These are phyloP conservation scores for Allobates femoralis DNA, from an alignment of 2,797 vertebrate genomes.

Conservation along the genomic window DNA sequence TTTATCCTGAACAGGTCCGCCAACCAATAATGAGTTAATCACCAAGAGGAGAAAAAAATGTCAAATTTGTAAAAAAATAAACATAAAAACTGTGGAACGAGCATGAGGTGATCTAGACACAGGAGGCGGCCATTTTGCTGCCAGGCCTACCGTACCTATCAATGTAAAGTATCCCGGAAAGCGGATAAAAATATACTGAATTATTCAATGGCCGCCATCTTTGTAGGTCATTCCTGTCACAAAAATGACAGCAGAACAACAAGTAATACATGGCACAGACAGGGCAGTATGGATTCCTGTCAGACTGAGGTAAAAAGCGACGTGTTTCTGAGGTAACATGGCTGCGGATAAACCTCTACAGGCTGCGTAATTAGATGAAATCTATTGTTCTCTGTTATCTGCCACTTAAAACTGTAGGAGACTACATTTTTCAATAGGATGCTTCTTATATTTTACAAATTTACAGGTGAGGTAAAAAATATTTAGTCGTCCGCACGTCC, in stretches of 20 bases:
- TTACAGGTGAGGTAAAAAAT: too few species aligned
- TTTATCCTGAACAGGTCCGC: not conserved
- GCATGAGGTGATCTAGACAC: not conserved
- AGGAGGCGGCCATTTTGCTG: not conserved
- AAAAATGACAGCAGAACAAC: not conserved
- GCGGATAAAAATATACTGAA: not conserved
- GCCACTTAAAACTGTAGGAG: too few species aligned
- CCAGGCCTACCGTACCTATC: not conserved
- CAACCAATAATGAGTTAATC: not conserved
- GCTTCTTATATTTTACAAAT: too few species aligned
- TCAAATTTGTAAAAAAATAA: not conserved
- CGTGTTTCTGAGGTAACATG: not conserved
- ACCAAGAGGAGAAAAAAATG: not conserved
- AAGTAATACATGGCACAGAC: not conserved
- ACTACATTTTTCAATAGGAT: too few species aligned
- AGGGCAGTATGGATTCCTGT: not conserved
- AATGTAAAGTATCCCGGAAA: not conserved
- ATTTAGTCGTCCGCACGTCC: too few species aligned
- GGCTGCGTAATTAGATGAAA: too few species aligned
- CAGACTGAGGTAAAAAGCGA: not conserved
- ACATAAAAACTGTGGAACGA: too few species aligned
- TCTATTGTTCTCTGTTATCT: too few species aligned
- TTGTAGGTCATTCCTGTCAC: conserved; percentile 5
- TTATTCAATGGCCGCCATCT: not conserved
- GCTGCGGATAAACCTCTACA: not conserved